A percentile compares a stretch with the other conserved stretches of the same genome.
Conservation (phyloP, 1,140 invertebrate genomes). For the Latrodectus geometricus region DNA sequence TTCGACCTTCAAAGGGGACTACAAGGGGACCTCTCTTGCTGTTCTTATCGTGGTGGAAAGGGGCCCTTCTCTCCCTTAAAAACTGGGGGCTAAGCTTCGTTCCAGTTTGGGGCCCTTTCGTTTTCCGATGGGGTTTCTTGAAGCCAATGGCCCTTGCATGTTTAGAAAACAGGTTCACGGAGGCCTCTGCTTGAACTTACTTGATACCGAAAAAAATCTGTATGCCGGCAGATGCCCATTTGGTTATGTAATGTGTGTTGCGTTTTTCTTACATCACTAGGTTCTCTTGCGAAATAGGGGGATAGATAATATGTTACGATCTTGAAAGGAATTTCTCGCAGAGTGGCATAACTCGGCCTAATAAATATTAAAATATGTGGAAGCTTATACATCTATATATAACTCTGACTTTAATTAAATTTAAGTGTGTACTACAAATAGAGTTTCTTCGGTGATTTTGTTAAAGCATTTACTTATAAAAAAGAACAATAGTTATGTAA, state of each 20-base stretch:
- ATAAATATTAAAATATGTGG: too few species aligned
- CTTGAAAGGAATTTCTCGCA: too few species aligned
- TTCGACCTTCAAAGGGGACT: conserved; percentile 49
- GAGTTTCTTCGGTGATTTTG: too few species aligned
- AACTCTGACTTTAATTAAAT: too few species aligned
- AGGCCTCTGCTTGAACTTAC: not conserved
- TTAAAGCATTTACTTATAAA: too few species aligned
- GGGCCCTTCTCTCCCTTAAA: conserved; percentile 51
- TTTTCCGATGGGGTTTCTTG: conserved; percentile 31
- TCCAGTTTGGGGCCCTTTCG: conserved; percentile 22
- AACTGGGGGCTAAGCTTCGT: conserved; percentile 29
- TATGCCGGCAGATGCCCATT: not conserved
- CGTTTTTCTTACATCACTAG: not conserved
- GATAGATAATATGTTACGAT: too few species aligned
- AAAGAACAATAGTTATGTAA: too few species aligned
- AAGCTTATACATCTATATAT: too few species aligned
- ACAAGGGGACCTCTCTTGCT: conserved; percentile 24
- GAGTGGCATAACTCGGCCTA: too few species aligned
- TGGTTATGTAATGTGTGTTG: not conserved
- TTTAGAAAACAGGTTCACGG: conserved; percentile 53
- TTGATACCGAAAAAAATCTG: not conserved
- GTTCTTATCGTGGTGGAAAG: conserved; percentile 43
- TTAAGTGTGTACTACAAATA: too few species aligned
- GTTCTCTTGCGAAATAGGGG: too few species aligned
- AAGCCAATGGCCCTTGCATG: conserved; percentile 48